phyloP scores from a whole-genome alignment of 2,113 vertebrate genomes.

The Parotia lawesii region DNA sequence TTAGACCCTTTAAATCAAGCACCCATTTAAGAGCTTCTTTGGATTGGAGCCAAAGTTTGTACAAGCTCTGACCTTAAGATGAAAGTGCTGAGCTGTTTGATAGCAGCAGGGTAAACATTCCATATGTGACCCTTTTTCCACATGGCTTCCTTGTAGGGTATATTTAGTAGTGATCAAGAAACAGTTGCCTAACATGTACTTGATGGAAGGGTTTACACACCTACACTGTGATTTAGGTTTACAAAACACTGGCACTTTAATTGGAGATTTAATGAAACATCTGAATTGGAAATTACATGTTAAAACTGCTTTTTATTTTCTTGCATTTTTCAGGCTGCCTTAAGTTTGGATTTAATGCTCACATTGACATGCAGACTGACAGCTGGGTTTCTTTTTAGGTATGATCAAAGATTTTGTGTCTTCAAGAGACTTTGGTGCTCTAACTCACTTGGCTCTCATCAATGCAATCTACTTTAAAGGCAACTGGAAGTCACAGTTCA shows the following conservation, averaged over 20 bases:
- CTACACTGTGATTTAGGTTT: constrained; percentile 24
- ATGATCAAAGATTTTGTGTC: constrained; percentile 90
- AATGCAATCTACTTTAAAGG: constrained; percentile 96
- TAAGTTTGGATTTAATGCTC: constrained; percentile 29
- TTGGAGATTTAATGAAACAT: constrained; percentile 29
- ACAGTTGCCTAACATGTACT: background rate
- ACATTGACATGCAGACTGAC: background rate
- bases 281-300: constrained; percentile 50
- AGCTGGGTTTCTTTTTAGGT: constrained; percentile 67
- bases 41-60: background rate
- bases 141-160: background rate
- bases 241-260: constrained; percentile 50
- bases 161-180: background rate
- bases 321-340: constrained; percentile 32
- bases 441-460: constrained; percentile 86
- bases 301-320: constrained; percentile 49
- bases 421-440: constrained; percentile 83
- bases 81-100: background rate
- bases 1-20: background rate
- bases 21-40: background rate
- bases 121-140: background rate
- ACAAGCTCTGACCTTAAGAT: background rate
- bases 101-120: background rate
- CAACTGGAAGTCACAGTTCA: constrained; percentile 96
- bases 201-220: background rate